Conservation (phyloP, 1,140 invertebrate genomes). For the Aphaenogaster rudis region DNA sequence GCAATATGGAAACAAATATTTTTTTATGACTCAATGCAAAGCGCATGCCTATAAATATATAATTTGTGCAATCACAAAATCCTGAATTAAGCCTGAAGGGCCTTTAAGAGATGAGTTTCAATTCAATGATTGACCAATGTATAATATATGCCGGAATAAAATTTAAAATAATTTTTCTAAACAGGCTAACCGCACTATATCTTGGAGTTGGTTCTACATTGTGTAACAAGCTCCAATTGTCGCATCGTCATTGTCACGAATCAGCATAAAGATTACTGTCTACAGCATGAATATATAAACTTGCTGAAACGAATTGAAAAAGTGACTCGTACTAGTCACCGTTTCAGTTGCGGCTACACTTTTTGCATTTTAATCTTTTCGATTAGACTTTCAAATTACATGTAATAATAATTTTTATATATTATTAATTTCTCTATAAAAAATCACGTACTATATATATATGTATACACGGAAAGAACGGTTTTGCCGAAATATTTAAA, state of each 20-base stretch:
- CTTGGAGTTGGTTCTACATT: constrained; percentile 10
- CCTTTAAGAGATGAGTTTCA: not conserved
- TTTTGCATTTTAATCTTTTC: not conserved
- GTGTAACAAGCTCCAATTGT: constrained; percentile 28
- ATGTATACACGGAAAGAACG: too few species aligned
- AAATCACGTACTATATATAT: not conserved
- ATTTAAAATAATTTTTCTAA: not conserved
- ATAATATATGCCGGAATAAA: too few species aligned
- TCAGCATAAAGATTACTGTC: constrained; percentile 11
- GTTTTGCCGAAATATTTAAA: too few species aligned
- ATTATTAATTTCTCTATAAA: not conserved
- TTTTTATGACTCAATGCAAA: not conserved
- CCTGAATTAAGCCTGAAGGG: not conserved
- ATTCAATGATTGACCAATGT: not conserved
- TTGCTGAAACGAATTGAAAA: not conserved
- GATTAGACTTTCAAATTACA: not conserved
- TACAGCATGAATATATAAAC: not conserved
- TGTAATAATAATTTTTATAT: not conserved
- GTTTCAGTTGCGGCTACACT: not conserved
- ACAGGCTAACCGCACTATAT: not conserved
- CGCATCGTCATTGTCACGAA: constrained; percentile 6
- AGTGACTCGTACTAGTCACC: not conserved
- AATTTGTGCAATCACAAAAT: not conserved
- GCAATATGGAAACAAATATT: not conserved
- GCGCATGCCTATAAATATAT: not conserved